Conservation (phyloP, 1,140 invertebrate genomes). For the Magallana ariakensis region DNA sequence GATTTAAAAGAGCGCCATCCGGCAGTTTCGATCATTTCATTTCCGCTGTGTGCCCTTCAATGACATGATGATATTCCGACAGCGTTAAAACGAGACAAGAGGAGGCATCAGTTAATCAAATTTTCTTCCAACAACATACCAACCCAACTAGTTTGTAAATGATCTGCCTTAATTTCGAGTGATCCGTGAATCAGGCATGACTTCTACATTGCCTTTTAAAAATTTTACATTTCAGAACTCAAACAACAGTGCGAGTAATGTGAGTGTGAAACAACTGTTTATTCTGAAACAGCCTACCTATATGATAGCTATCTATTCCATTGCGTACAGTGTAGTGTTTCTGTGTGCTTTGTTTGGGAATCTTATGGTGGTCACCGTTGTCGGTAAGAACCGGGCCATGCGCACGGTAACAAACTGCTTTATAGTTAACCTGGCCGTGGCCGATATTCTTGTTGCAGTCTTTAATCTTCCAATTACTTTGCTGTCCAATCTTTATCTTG, state of each 20-base stretch:
- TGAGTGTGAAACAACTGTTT: conserved; percentile 5
- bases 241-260: background rate
- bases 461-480: conserved; percentile 93
- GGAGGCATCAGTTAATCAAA: too few species aligned
- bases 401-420: conserved; percentile 95
- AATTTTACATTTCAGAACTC: background rate
- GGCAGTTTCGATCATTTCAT: conserved; percentile 8
- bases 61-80: background rate
- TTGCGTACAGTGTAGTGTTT: conserved; percentile 84
- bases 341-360: conserved; percentile 91
- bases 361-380: conserved; percentile 90
- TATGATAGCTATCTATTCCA: conserved; percentile 69
- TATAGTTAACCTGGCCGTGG: conserved; percentile 93
- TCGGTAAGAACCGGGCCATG: conserved; percentile 91
- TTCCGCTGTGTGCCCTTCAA: conserved; percentile 1
- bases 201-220: background rate
- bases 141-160: too few species aligned
- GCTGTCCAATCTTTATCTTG: conserved; percentile 78
- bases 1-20: conserved; percentile 23
- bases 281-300: conserved; percentile 65
- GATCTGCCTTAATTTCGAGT: background rate
- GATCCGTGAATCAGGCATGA: background rate
- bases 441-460: conserved; percentile 93
- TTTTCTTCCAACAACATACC: too few species aligned
- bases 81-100: background rate